Evolutionary conservation across 2,797 vertebrate species (phyloP).

Genomic region (Huso huso): DNA sequence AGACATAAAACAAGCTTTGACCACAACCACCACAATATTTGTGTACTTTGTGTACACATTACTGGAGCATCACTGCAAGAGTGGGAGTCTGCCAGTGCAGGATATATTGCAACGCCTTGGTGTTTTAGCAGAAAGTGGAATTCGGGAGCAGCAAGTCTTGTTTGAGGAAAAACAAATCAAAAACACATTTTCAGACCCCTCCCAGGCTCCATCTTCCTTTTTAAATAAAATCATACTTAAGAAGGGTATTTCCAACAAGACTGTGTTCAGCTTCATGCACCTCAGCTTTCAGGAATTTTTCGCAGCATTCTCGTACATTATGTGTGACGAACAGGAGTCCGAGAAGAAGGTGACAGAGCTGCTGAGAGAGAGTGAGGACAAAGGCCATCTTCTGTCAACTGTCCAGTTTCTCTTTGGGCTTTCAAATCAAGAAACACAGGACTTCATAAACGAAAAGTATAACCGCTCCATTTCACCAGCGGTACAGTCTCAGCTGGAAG

Average conservation of each 20-base stretch:
- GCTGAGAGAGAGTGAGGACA: not conserved
- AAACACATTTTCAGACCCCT: not conserved
- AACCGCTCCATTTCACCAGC: not conserved
- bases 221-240: slow-evolving; percentile 21
- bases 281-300: slow-evolving; percentile 30
- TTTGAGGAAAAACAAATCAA: slow-evolving; percentile 9
- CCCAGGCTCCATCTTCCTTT: slow-evolving; percentile 14
- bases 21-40: slow-evolving; percentile 23
- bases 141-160: slow-evolving; percentile 13
- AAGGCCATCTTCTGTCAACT: slow-evolving; percentile 4
- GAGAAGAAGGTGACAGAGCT: slow-evolving; percentile 6
- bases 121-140: slow-evolving; percentile 20
- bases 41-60: slow-evolving; percentile 21
- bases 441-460: not conserved
- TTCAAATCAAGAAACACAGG: slow-evolving; percentile 7
- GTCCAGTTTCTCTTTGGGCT: slow-evolving; percentile 20
- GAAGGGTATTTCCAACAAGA: not conserved
- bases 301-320: slow-evolving; percentile 16
- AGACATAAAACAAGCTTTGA: slow-evolving; percentile 2
- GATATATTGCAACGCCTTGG: slow-evolving; percentile 16
- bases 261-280: slow-evolving; percentile 23
- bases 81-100: not conserved
- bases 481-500: not conserved
- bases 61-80: slow-evolving; percentile 18
- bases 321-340: slow-evolving; percentile 8